phyloP scores from a whole-genome alignment of 2,113 vertebrate species.

The Todiramphus chloris region DNA sequence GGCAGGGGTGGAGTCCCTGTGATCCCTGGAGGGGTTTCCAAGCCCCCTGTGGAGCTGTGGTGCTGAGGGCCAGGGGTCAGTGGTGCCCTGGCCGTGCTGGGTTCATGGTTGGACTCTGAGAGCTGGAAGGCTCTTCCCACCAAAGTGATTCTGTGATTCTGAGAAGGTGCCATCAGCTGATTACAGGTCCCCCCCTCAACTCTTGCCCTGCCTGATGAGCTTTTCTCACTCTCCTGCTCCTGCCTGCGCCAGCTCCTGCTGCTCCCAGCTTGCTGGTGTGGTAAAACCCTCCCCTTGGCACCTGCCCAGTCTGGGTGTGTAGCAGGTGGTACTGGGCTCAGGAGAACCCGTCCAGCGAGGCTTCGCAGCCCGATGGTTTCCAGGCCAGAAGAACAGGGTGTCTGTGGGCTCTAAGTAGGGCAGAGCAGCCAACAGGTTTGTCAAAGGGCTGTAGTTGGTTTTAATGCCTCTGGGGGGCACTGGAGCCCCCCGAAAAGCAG shows the following conservation, averaged over 20 bases:
- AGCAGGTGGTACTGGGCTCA: accelerated
- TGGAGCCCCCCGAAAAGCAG: background rate
- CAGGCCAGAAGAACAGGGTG: background rate
- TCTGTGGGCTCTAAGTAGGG: background rate
- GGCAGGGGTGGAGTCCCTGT: background rate
- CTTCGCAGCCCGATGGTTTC: accelerated
- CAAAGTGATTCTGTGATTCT: background rate
- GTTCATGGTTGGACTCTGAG: background rate
- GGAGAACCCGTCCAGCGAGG: accelerated
- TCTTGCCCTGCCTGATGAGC: accelerated
- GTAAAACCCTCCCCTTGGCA: accelerated
- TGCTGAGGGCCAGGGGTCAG: background rate
- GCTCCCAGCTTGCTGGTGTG: accelerated
- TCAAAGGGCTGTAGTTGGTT: background rate
- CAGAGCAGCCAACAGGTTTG: background rate
- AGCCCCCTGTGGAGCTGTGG: background rate
- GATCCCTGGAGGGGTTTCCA: background rate
- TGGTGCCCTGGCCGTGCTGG: background rate
- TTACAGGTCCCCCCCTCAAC: accelerated
- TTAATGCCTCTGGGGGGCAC: slow-evolving; percentile 53
- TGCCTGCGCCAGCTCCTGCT: accelerated
- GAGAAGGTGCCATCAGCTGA: background rate
- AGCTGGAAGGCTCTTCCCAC: background rate
- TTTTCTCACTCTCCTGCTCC: background rate
- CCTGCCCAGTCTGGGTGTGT: background rate